Evolutionary conservation across 2,888 invertebrate genomes (phyloP), one percentile per base, ranked within the genome.

Genomic region (Leucania comma): DNA sequence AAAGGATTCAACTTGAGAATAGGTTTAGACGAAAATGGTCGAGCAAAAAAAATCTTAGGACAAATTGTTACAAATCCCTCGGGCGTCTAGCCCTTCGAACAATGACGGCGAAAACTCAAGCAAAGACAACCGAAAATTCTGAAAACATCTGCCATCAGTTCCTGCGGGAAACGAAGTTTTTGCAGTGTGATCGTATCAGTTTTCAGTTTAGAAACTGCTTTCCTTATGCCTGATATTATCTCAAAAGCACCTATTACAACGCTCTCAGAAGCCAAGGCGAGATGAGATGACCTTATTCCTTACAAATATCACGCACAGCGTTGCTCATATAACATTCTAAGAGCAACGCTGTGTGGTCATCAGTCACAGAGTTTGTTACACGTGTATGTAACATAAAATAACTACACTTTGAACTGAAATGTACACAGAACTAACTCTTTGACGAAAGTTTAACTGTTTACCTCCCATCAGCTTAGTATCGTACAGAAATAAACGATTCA

Each of bases 401-500:
- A 4, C 29, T 51, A 46, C 38, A 22, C 46, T 48, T 14, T 17
- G 48, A 54, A 8, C 56, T 58, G 12, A 66, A 62, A 54, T 59
- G 35, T 66, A 46, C 14, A 57, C 26, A 22, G 26, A 57, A 61
- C 58, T 14, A 57, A 51, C 57, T 65, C 29, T 50, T 24, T 32
- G 50, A 54, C 48, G 51, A 12, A 22, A 22, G 42, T 51, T 46
- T 22, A 22, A 56, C 35, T 63, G 50, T 57, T 63, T 64, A 81
- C 56, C 53, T 54, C 22, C 68, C 35, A 67, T 78, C 66, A 63
- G 26, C 61, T 54, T 61, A 54, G 50, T 68, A 69, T 60, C 56
- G 29, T 62, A 67, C 79, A 68, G 68, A 73, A 72, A 72, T 72
- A 76, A 71, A 70, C 70, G 73, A 63, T 65, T 35, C 67, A 73